Evolutionary conservation across 2,113 vertebrate genomes (phyloP).

Genomic region (Oceanodroma tethys): DNA sequence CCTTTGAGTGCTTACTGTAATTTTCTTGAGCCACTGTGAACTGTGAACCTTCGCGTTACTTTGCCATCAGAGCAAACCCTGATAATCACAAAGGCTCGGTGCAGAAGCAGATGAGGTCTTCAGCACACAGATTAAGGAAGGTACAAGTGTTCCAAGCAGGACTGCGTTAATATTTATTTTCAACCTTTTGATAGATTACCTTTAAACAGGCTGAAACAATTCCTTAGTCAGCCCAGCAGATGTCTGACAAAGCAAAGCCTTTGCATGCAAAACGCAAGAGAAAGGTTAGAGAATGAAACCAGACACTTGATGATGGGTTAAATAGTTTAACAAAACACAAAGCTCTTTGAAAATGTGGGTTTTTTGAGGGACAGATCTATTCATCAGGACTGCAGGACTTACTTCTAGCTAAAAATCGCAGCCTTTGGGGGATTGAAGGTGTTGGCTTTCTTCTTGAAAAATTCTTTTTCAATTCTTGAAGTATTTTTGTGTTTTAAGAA

Average conservation of each 20-base stretch:
- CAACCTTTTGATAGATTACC: not conserved
- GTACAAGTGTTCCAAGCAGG: not conserved
- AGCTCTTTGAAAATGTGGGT: fast-evolving
- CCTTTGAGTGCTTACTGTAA: not conserved
- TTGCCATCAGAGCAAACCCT: not conserved
- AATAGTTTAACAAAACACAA: not conserved
- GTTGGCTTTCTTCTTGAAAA: not conserved
- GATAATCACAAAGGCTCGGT: not conserved
- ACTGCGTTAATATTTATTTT: not conserved
- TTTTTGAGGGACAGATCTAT: not conserved
- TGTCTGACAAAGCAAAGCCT: not conserved
- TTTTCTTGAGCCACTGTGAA: not conserved
- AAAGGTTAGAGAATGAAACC: not conserved
- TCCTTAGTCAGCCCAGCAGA: not conserved
- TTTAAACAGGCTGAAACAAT: not conserved
- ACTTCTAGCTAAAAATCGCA: not conserved
- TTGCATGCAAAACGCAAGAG: not conserved
- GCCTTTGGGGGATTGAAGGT: not conserved
- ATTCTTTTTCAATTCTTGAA: not conserved
- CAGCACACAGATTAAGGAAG: not conserved
- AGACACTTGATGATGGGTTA: not conserved
- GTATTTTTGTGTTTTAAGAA: not conserved
- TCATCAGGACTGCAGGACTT: not conserved
- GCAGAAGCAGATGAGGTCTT: not conserved
- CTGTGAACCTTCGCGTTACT: not conserved